Percentiles rank a stretch among this genome's conserved stretches.
Conservation (phyloP, 2,888 invertebrate genomes). For the Acleris sparsana region DNA sequence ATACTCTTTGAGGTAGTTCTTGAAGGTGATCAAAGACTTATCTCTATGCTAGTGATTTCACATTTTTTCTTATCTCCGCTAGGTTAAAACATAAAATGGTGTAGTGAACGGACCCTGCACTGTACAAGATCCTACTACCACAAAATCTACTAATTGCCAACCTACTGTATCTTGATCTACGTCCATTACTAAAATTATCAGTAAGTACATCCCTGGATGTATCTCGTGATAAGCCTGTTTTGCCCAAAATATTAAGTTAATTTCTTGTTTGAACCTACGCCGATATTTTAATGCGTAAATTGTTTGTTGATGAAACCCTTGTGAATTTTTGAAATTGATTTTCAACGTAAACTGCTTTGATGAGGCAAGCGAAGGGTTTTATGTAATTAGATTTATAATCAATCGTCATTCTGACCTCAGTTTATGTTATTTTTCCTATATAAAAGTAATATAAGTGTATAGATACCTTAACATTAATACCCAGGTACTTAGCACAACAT, state of each 20-base stretch:
- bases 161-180: neutral
- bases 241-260: constrained; percentile 25
- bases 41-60: no score
- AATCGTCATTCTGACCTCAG: neutral
- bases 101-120: no score
- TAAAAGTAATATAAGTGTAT: no score
- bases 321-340: constrained; percentile 30
- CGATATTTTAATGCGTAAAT: constrained; percentile 19
- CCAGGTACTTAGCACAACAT: no score
- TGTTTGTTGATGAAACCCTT: constrained; percentile 22
- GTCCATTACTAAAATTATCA: constrained; percentile 10
- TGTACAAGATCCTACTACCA: no score
- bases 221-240: constrained; percentile 19
- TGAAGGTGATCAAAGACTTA: no score
- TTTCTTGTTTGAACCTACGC: constrained; percentile 19
- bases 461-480: no score
- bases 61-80: no score
- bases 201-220: constrained; percentile 8
- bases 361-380: neutral
- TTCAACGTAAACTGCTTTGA: constrained; percentile 13
- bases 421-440: no score
- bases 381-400: neutral
- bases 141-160: neutral
- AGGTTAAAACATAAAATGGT: no score
- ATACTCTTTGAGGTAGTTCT: no score